Evolutionary conservation across 2,888 invertebrate species (phyloP).

Genomic region (Baccha elongata): DNA sequence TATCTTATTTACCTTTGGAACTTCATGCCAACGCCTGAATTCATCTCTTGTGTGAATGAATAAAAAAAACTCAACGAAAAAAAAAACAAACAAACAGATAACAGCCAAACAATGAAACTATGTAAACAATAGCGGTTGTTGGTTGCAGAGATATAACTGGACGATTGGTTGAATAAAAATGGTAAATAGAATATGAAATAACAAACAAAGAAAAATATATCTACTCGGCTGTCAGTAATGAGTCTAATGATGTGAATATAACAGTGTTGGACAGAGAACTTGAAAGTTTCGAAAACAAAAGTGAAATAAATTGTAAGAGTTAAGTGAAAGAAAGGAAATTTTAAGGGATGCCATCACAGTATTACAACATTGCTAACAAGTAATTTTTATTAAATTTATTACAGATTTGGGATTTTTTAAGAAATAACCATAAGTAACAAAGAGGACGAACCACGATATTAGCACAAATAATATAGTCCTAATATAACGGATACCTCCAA

Average conservation of each 20-base stretch:
- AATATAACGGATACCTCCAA: too few relatives aligned
- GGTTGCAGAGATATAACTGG: background rate
- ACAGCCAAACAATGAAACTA: conserved; percentile 52
- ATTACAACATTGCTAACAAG: too few relatives aligned
- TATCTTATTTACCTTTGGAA: conserved; percentile 56
- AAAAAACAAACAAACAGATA: conserved; percentile 38
- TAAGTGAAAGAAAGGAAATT: too few relatives aligned
- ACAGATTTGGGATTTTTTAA: too few relatives aligned
- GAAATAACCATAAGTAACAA: too few relatives aligned
- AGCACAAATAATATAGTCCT: too few relatives aligned
- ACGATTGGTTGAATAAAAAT: conserved; percentile 1
- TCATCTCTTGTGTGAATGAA: conserved; percentile 4
- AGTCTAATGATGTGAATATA: conserved; percentile 57
- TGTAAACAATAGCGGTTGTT: conserved; percentile 10
- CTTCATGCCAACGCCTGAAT: conserved; percentile 40
- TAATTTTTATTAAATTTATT: too few relatives aligned
- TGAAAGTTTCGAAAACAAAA: conserved; percentile 29
- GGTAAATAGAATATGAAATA: background rate
- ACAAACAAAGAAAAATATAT: background rate
- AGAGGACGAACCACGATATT: too few relatives aligned
- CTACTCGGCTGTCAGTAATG: conserved; percentile 29
- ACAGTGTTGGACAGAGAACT: conserved; percentile 39
- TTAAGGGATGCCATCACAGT: too few relatives aligned
- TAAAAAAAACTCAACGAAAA: conserved; percentile 5
- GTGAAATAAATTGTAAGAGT: conserved; percentile 14